These are phyloP conservation scores for Callorhinus ursinus DNA, from an alignment of 2,113 vertebrate genomes.

Conservation along the genomic window DNA sequence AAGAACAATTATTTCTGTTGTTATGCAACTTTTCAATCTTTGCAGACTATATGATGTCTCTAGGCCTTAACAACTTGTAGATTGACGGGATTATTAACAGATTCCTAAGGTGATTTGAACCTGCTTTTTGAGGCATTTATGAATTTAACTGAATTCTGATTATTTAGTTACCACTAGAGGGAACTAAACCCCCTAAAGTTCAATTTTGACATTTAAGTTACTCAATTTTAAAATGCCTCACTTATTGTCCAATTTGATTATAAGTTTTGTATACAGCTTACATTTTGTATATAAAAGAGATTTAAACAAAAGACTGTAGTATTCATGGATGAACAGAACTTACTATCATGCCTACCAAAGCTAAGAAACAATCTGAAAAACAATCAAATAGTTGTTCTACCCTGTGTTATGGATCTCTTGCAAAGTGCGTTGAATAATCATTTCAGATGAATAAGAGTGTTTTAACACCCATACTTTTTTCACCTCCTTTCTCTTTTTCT, in stretches of 20 bases:
- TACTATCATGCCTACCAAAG: background rate
- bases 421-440: rapidly evolving
- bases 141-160: background rate
- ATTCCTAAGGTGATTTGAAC: background rate
- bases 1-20: background rate
- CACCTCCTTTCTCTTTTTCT: background rate
- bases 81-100: background rate
- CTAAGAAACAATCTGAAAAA: background rate
- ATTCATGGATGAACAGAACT: background rate
- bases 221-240: background rate
- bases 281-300: background rate
- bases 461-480: background rate
- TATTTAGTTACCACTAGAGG: constrained; percentile 20
- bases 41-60: rapidly evolving
- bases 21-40: background rate
- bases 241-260: background rate
- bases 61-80: background rate
- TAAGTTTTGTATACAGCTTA: background rate
- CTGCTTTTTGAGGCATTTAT: background rate
- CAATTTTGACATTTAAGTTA: background rate
- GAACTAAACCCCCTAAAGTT: background rate
- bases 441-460: background rate
- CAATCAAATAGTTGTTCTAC: background rate
- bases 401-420: background rate
- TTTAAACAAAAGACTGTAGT: background rate